Evolutionary conservation across 2,888 invertebrate species (phyloP).

Genomic region (Syritta pipiens): DNA sequence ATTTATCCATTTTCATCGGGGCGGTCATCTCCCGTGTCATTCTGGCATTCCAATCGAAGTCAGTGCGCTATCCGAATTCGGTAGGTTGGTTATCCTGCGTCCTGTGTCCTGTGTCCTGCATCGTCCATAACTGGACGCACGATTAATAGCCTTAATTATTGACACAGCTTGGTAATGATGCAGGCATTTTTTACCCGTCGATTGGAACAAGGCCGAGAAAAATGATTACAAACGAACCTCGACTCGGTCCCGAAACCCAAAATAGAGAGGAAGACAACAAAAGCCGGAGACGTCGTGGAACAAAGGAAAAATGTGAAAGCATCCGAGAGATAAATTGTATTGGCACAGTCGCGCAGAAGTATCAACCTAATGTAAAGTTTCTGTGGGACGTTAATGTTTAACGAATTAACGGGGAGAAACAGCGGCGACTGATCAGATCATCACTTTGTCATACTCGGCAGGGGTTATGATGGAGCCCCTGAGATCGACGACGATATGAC

Average conservation of each 20-base stretch:
- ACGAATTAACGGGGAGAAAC: constrained; percentile 71
- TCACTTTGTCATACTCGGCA: constrained; percentile 72
- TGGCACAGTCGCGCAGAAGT: constrained; percentile 70
- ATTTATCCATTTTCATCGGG: constrained; percentile 50
- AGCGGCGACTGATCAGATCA: constrained; percentile 71
- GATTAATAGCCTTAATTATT: constrained; percentile 70
- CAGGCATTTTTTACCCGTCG: constrained; percentile 68
- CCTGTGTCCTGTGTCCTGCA: not conserved
- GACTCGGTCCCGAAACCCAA: constrained; percentile 30
- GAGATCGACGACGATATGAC: constrained; percentile 66
- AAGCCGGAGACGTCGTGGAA: constrained; percentile 51
- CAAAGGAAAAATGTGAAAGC: constrained; percentile 69
- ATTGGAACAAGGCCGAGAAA: constrained; percentile 68
- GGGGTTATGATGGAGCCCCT: constrained; percentile 68
- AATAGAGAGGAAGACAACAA: constrained; percentile 29
- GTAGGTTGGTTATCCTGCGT: constrained; percentile 21
- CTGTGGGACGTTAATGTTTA: constrained; percentile 71
- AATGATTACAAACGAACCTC: constrained; percentile 61
- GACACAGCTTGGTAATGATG: constrained; percentile 69
- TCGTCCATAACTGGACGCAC: constrained; percentile 52
- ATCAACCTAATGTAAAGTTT: constrained; percentile 69
- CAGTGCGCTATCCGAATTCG: constrained; percentile 27
- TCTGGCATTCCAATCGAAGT: constrained; percentile 4
- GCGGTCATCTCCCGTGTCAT: constrained; percentile 35
- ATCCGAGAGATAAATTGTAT: constrained; percentile 66